A percentile compares a stretch with the other conserved stretches of the same genome.
phyloP scores from a whole-genome alignment of 1,140 invertebrate species.

The Bombus sylvicola region DNA sequence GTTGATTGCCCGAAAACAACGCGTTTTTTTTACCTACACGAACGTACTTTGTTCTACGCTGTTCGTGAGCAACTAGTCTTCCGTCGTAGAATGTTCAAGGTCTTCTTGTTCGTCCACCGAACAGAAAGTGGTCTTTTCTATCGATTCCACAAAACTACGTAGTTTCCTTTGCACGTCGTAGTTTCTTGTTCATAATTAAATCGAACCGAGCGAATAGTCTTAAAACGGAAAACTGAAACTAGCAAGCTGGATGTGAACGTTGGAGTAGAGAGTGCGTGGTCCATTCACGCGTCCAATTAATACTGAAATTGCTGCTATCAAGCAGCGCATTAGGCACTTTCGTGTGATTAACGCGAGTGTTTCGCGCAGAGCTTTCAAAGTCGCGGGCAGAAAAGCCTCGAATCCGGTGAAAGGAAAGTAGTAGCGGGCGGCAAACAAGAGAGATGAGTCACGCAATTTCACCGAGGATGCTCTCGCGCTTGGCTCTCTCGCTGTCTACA shows the following conservation, averaged over 20 bases:
- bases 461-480: background rate
- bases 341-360: conserved; percentile 38
- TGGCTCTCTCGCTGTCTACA: background rate
- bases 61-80: conserved; percentile 9
- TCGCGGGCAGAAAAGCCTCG: conserved; percentile 5
- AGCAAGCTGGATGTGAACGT: background rate
- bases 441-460: conserved; percentile 18
- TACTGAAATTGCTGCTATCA: conserved; percentile 44
- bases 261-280: background rate
- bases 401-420: conserved; percentile 28
- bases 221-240: background rate
- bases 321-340: conserved; percentile 34
- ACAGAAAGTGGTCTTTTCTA: background rate
- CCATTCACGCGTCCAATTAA: conserved; percentile 51
- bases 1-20: conserved; percentile 81
- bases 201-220: background rate
- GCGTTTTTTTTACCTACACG: conserved; percentile 64
- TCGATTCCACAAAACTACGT: background rate
- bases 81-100: conserved; percentile 36
- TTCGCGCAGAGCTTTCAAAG: conserved; percentile 12
- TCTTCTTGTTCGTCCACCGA: background rate
- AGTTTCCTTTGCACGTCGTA: background rate
- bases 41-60: conserved; percentile 58
- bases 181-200: background rate
- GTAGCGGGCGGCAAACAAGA: conserved; percentile 30